Conservation (phyloP, 23 tunicate genomes). For the Ascidia mentula region DNA sequence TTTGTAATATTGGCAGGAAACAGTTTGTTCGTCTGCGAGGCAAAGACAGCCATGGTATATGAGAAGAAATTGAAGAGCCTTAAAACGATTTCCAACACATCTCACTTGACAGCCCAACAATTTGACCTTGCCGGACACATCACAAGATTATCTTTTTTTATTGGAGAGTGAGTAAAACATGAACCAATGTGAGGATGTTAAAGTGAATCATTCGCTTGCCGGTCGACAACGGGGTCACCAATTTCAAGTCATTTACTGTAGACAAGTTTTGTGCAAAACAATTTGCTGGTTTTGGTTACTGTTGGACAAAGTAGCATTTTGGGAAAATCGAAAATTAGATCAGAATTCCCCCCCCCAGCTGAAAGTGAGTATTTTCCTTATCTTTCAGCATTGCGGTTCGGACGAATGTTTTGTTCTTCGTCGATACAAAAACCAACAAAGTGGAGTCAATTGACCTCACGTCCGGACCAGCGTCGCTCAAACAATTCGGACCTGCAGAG, state of each 20-base stretch:
- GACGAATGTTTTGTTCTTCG: conserved; percentile 39
- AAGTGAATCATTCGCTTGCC: too few species aligned
- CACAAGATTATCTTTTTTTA: conserved; percentile 22
- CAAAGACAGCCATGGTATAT: conserved; percentile 50
- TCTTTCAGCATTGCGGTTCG: conserved; percentile 59
- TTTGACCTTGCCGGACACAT: conserved; percentile 40
- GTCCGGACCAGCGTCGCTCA: conserved; percentile 50
- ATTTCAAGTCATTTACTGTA: too few species aligned
- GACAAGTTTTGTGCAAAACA: too few species aligned
- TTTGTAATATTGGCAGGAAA: conserved; percentile 13
- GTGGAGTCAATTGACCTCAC: conserved; percentile 52
- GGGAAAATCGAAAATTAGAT: too few species aligned
- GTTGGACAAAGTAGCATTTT: too few species aligned
- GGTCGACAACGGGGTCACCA: too few species aligned
- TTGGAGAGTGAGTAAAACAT: conserved; percentile 54
- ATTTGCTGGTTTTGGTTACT: too few species aligned
- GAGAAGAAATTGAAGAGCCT: conserved; percentile 26
- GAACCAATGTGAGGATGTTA: too few species aligned
- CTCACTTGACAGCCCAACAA: conserved; percentile 33
- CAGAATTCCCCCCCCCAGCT: too few species aligned
- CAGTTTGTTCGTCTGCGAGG: conserved; percentile 48
- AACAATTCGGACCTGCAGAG: conserved; percentile 60
- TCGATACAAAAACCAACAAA: conserved; percentile 36
- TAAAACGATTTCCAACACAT: conserved; percentile 26
- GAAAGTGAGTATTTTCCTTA: not conserved